Conservation (phyloP, 2,797 vertebrate species). For the Pitangus sulphuratus region DNA sequence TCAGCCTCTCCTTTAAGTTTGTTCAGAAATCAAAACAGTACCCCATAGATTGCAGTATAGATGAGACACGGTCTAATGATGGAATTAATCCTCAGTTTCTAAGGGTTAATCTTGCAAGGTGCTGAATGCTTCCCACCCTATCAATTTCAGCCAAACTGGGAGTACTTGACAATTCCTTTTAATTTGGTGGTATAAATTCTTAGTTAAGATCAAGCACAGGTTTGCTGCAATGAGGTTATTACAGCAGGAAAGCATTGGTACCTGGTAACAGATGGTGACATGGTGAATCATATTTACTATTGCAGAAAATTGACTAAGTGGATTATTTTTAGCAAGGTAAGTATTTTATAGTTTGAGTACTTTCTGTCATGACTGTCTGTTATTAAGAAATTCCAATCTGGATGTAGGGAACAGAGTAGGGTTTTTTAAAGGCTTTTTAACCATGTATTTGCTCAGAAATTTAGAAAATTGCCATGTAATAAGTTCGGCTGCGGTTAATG, state of each 20-base stretch:
- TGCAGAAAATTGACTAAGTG: background rate
- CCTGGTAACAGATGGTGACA: background rate
- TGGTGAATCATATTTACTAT: background rate
- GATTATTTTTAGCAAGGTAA: conserved; percentile 25
- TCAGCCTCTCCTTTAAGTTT: background rate
- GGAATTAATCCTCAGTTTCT: background rate
- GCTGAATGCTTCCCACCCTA: background rate
- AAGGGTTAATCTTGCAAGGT: background rate
- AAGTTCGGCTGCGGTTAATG: background rate
- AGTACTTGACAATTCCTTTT: background rate
- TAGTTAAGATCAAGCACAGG: background rate
- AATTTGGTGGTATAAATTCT: background rate
- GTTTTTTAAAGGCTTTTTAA: conserved; percentile 5
- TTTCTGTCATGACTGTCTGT: background rate
- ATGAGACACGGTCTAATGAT: background rate
- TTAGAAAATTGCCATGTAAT: background rate
- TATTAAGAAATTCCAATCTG: conserved; percentile 2
- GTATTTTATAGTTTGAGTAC: conserved; percentile 1
- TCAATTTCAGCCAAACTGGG: background rate
- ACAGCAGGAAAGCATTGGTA: background rate
- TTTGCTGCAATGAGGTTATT: background rate
- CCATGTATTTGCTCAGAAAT: background rate
- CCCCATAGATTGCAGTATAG: background rate
- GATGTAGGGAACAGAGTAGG: background rate
- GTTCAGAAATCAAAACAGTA: background rate